Base-by-base conservation (phyloP, 2,113 vertebrate genomes). In the Salminus brasiliensis region DNA sequence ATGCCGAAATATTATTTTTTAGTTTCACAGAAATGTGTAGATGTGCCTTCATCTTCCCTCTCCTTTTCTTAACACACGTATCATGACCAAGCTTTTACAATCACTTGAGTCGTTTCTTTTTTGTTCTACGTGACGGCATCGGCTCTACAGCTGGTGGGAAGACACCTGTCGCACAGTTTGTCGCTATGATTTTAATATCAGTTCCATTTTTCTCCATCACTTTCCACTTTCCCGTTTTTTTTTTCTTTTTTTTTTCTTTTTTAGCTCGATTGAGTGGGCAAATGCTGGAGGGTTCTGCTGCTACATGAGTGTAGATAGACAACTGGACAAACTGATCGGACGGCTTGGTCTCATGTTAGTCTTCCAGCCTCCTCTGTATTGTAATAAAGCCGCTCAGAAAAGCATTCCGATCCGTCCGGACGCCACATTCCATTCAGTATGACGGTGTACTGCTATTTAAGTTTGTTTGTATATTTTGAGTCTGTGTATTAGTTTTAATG, bases 401-500 rank as follows among this genome's bases (percentile, higher is more conserved):
- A 94, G 65, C 74, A 63, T 94, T 92, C 93, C 86, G 85, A 80
- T 76, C n/a, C 84, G 76, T 90, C 84, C 75, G 80, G 90, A 92
- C 93, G 89, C 88, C 91, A 92, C 95, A 97, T 97, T 97, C 94
- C 92, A 94, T 91, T 89, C 92, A 92, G 94, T 93, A 96, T 93
- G 95, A 95, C 88, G 90, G 88, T 94, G 93, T 95, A 95, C 94
- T 63, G 93, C 92, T 98, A 96, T 95, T 95, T 96, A 95, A 93
- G 88, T 94, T 93, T 85, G 90, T 95, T 92, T 97, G 95, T 97
- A 96, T 93, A 96, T 95, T 95, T 91, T 87, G 91, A 93, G 89
- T 95, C 92, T 90, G 93, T 96, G 95, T 96, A 94, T 91, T 96
- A 96, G 93, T 93, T 96, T 93, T 92, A 92, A 91, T 96, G 94